A percentile compares a stretch with the other conserved stretches of the same genome.
Evolutionary conservation across 2,113 vertebrate species (phyloP).

Genomic region (Montifringilla adamsi): DNA sequence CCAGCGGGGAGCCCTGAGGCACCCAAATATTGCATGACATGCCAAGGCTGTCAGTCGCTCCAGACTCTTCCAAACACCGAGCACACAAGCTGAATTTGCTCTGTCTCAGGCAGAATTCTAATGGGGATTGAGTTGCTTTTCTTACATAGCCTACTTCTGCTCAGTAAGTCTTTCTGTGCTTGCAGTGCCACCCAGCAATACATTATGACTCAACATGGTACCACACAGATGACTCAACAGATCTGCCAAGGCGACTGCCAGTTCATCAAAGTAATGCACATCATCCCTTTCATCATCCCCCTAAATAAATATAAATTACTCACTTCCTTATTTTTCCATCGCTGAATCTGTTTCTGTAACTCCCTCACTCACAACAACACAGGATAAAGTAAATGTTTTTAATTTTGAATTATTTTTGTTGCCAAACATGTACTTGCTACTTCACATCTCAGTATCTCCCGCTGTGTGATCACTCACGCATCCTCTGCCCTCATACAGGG

Average conservation of each 20-base stretch:
- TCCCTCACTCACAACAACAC: neutral
- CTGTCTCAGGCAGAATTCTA: neutral
- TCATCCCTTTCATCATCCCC: neutral
- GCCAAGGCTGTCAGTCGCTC: neutral
- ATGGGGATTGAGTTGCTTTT: neutral
- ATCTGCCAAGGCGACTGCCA: neutral
- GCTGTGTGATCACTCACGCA: neutral
- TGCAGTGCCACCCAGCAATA: neutral
- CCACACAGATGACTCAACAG: neutral
- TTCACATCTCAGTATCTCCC: neutral
- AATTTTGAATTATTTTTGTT: neutral
- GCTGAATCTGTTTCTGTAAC: neutral
- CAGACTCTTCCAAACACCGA: neutral
- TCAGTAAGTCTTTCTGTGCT: neutral
- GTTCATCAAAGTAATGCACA: neutral
- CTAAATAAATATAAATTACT: neutral
- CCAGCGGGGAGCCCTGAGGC: neutral
- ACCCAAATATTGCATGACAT: neutral
- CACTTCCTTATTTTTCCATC: neutral
- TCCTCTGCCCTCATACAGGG: neutral
- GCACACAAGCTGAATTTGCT: neutral
- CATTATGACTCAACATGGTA: neutral
- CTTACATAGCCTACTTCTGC: neutral
- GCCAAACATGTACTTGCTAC: neutral
- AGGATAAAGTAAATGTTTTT: neutral